Conservation (phyloP, 1,140 invertebrate species). For the Polyergus mexicanus region DNA sequence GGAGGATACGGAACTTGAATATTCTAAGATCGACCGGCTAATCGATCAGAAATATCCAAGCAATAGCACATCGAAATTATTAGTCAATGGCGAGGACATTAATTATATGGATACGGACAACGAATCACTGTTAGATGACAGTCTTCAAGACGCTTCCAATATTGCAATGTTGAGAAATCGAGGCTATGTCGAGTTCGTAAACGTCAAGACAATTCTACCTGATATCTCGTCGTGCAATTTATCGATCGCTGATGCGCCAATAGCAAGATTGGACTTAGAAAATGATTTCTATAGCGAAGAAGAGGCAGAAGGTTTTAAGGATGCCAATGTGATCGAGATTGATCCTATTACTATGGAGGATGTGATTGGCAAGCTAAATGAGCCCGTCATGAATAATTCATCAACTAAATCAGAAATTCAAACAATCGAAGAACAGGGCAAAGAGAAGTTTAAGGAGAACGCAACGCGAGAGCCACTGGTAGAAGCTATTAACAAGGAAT, state of each 20-base stretch:
- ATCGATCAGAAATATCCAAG: conserved; percentile 76
- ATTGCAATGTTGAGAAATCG: conserved; percentile 87
- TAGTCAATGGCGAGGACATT: conserved; percentile 87
- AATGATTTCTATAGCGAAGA: conserved; percentile 82
- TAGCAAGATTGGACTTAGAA: conserved; percentile 81
- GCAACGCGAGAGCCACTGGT: conserved; percentile 50
- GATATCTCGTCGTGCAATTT: conserved; percentile 16
- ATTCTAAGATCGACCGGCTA: conserved; percentile 79
- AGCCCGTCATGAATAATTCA: conserved; percentile 53
- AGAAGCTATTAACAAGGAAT: conserved; percentile 79
- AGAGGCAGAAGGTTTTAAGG: conserved; percentile 71
- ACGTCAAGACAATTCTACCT: conserved; percentile 77
- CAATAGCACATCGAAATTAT: conserved; percentile 82
- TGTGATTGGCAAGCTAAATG: conserved; percentile 75
- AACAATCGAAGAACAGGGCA: neutral
- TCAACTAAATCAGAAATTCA: neutral
- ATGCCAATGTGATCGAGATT: conserved; percentile 82
- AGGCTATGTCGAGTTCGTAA: conserved; percentile 91
- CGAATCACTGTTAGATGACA: conserved; percentile 88
- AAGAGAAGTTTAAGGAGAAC: neutral
- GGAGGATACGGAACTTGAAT: conserved; percentile 81
- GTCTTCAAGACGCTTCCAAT: conserved; percentile 86
- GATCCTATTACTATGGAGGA: conserved; percentile 83
- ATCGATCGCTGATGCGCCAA: conserved; percentile 77
- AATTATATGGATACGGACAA: conserved; percentile 93